phyloP scores from a whole-genome alignment of 2,888 invertebrate species.

The Apamea monoglypha region DNA sequence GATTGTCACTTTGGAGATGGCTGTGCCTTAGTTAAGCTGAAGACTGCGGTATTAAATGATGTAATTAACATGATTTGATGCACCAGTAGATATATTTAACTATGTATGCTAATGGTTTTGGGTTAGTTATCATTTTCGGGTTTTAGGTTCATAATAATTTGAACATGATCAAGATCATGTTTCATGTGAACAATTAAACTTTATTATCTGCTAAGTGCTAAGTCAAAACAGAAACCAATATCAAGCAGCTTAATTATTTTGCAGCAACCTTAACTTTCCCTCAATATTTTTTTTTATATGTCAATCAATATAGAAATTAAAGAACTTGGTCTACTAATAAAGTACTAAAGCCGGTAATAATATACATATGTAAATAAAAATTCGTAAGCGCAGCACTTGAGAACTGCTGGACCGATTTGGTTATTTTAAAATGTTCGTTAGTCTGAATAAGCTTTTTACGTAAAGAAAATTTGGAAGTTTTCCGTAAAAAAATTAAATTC shows the following conservation, averaged over 20 bases:
- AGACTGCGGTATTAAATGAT: background rate
- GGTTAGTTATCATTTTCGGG: slow-evolving; percentile 27
- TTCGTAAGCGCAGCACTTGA: background rate
- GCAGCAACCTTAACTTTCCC: background rate
- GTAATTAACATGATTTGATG: slow-evolving; percentile 21
- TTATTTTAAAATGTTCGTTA: background rate
- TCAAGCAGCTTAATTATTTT: slow-evolving; percentile 4
- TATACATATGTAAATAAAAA: background rate
- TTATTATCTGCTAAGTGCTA: slow-evolving; percentile 20
- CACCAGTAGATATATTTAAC: slow-evolving; percentile 12
- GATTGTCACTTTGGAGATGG: slow-evolving; percentile 2
- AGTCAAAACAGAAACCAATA: slow-evolving; percentile 1
- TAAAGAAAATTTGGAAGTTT: background rate
- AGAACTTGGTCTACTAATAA: background rate
- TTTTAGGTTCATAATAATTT: slow-evolving; percentile 10
- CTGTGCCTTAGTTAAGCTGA: slow-evolving; percentile 22
- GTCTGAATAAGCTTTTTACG: background rate
- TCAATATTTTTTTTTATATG: background rate
- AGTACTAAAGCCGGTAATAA: background rate
- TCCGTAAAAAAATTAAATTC: background rate
- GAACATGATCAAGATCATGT: background rate
- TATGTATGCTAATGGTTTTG: slow-evolving; percentile 1
- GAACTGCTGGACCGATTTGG: background rate
- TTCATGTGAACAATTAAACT: background rate
- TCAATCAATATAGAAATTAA: background rate